Evolutionary conservation across 1,140 invertebrate genomes (phyloP), one percentile per base, ranked within the genome.

Genomic region (Propsilocerus akamusi): DNA sequence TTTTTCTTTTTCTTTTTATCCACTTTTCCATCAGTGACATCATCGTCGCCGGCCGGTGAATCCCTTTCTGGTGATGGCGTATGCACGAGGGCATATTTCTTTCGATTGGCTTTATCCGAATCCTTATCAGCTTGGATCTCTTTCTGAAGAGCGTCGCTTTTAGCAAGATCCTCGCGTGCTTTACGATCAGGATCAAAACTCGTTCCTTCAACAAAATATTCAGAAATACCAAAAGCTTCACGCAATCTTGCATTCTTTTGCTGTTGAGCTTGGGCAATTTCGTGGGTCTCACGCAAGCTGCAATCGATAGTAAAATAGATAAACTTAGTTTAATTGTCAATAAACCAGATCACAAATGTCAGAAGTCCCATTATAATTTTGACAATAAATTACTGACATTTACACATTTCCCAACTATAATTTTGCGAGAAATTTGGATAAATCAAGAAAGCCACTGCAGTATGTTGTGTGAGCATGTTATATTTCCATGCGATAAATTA

Each of bases 201-300:
- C 58, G 83, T 86, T 23, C 93, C 93, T 66, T 96, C 92, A 11
- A 93, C 83, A 70, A 95, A 97, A 58, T 83, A 81, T 53, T 90
- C 84, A 24, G 86, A 87, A 54, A 98, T 91, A 46, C 93, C 92
- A 66, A 98, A 96, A 1, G 93, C 93, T 62, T 92, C 86, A 41
- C 90, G 78, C 48, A 97, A 69, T 48, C 81, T 80, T 6, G 84
- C 86, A 75, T 97, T 97, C 67, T 97, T 96, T 59, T 93, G 85
- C 61, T 90, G 84, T 62, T 95, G 92, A n/a, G 92, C 91, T 67
- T 93, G 89, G 3, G 93, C 92, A 50, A 95, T 78, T 64, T 95
- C 87, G 71, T 97, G 93, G 41, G 88, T 95, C 60, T 96, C 92
- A 49, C 85, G 86, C 20, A 89, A 87, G 69, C 89, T 93, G 65